phyloP scores from a whole-genome alignment of 2,797 vertebrate species.

The Thalassophryne amazonica region DNA sequence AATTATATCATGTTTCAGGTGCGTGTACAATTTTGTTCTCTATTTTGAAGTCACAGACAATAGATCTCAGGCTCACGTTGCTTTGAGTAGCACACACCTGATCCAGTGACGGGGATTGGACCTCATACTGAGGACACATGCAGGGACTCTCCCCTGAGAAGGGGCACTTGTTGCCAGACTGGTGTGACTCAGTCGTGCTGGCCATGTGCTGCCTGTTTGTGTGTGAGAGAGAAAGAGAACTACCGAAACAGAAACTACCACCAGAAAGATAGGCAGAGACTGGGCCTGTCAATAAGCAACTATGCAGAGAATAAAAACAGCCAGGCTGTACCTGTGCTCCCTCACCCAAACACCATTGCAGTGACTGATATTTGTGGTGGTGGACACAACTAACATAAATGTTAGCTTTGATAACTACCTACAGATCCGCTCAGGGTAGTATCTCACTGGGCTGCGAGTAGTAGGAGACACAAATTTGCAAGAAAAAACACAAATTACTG shows the following conservation, averaged over 20 bases:
- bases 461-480: too few relatives aligned
- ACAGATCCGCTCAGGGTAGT: too few relatives aligned
- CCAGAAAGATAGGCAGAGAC: neutral
- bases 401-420: too few relatives aligned
- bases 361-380: too few relatives aligned
- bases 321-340: too few relatives aligned
- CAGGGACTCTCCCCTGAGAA: constrained; percentile 67
- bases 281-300: constrained; percentile 15
- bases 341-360: too few relatives aligned
- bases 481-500: too few relatives aligned
- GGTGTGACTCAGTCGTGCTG: constrained; percentile 62
- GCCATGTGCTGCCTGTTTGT: constrained; percentile 63
- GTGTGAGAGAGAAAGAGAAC: constrained; percentile 18
- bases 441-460: too few relatives aligned
- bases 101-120: constrained; percentile 53
- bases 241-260: constrained; percentile 25
- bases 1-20: constrained; percentile 16
- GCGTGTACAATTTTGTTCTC: constrained; percentile 1
- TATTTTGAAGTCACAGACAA: constrained; percentile 36
- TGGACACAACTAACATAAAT: too few relatives aligned
- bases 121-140: constrained; percentile 54
- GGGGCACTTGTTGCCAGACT: constrained; percentile 56
- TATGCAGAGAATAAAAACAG: constrained; percentile 9
- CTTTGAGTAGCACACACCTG: constrained; percentile 59
- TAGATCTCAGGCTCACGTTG: constrained; percentile 52